Evolutionary conservation across 2,888 invertebrate species (phyloP).

Genomic region (Coecobrya sp.): DNA sequence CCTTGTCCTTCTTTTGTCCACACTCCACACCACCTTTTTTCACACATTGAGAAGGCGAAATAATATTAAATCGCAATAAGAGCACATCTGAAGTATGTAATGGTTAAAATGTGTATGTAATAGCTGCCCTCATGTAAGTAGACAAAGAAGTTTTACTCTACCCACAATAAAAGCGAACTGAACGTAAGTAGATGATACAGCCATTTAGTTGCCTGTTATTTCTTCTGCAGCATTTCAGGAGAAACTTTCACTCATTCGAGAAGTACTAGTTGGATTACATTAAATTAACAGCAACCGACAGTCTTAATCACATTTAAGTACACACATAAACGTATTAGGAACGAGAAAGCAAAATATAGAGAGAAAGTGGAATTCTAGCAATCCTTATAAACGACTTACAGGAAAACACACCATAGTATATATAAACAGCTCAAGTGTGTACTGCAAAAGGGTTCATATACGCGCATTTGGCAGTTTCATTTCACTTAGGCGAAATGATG

Average conservation of each 20-base stretch:
- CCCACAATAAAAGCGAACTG: not conserved
- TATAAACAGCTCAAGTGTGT: not conserved
- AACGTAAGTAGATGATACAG: not conserved
- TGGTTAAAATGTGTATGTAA: too few relatives aligned
- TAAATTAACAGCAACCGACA: conserved; percentile 79
- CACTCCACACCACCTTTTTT: too few relatives aligned
- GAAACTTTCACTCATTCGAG: conserved; percentile 57
- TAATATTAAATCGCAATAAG: too few relatives aligned
- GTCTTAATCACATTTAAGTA: conserved; percentile 77
- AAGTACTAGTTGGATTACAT: conserved; percentile 64
- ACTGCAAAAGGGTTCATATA: conserved; percentile 13
- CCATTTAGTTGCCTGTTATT: not conserved
- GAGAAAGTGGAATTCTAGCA: conserved; percentile 65
- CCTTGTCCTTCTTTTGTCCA: too few relatives aligned
- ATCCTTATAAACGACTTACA: conserved; percentile 61
- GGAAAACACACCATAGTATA: not conserved
- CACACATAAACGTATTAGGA: conserved; percentile 28
- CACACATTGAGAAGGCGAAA: too few relatives aligned
- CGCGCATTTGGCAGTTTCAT: conserved; percentile 12
- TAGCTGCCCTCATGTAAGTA: not conserved
- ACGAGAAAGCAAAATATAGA: not conserved
- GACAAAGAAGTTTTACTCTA: not conserved
- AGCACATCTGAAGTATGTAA: too few relatives aligned
- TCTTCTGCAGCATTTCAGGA: not conserved
- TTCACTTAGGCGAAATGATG: conserved; percentile 11